Evolutionary conservation across 1,140 invertebrate genomes (phyloP).

Genomic region (Ptiloglossa arizonensis): DNA sequence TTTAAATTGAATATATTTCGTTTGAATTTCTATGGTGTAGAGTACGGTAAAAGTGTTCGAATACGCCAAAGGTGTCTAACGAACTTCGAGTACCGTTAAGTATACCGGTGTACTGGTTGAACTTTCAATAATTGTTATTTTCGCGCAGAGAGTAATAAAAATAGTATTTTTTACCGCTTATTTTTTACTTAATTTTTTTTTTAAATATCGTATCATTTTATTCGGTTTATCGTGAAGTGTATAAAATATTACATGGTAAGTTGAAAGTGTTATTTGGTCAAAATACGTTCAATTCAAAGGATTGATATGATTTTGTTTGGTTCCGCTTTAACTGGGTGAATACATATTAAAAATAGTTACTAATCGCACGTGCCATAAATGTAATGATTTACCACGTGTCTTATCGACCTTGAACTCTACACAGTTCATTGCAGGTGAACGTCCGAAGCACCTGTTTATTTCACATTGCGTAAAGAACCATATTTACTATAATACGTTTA

Average conservation of each 20-base stretch:
- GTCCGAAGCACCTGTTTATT: slow-evolving; percentile 53
- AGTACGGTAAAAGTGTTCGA: not conserved
- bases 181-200: not conserved
- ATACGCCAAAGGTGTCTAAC: not conserved
- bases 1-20: not conserved
- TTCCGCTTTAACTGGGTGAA: not conserved
- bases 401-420: slow-evolving; percentile 67
- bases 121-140: not conserved
- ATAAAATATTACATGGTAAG: not conserved
- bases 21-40: not conserved
- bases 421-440: slow-evolving; percentile 62
- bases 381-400: slow-evolving; percentile 46
- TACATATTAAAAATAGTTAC: not conserved
- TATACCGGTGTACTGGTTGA: not conserved
- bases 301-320: not conserved
- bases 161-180: too few relatives aligned
- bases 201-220: not conserved
- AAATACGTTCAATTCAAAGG: not conserved
- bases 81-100: slow-evolving; percentile 29
- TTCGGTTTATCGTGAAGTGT: not conserved
- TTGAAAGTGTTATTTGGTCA: not conserved
- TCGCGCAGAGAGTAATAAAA: not conserved
- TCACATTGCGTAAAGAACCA: not conserved
- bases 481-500: too few relatives aligned
- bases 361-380: not conserved